These are phyloP conservation scores for Tanypteryx hageni DNA, from an alignment of 2,888 invertebrate species.

Conservation along the genomic window DNA sequence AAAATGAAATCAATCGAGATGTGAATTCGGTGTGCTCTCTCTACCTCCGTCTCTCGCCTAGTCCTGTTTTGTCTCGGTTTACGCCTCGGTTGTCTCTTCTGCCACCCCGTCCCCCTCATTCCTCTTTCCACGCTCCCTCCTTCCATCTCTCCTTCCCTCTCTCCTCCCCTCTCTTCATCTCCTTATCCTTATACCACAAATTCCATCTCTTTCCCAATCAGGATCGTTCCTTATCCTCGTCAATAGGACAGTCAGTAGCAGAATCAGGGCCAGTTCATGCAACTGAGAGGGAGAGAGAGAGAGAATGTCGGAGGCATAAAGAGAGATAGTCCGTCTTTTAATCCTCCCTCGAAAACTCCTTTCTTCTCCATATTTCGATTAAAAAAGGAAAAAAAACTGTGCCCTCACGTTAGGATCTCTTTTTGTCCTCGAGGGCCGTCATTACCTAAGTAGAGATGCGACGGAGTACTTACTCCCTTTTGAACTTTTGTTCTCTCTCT, in stretches of 20 bases:
- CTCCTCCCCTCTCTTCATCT: not conserved
- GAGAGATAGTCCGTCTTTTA: not conserved
- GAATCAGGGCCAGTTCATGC: not conserved
- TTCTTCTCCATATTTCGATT: not conserved
- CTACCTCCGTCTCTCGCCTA: no score
- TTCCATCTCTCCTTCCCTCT: not conserved
- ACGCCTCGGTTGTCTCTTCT: not conserved
- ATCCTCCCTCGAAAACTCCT: not conserved
- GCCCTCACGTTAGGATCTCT: not conserved
- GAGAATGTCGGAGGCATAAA: not conserved
- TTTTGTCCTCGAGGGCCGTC: not conserved
- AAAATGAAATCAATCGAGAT: no score
- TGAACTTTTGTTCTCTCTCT: not conserved
- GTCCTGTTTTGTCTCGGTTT: no score
- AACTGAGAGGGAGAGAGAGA: not conserved
- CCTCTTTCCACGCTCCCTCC: no score
- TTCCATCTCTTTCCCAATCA: not conserved
- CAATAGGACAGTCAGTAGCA: not conserved
- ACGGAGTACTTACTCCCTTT: not conserved
- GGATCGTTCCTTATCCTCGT: not conserved
- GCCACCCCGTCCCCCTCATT: not conserved
- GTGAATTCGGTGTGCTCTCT: no score
- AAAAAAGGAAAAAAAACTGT: not conserved
- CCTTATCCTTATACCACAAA: not conserved
- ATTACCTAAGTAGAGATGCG: not conserved